Percentiles rank a stretch among this genome's conserved stretches.
These are phyloP conservation scores for Parnassius mnemosyne DNA, from an alignment of 2,888 invertebrate species.

Conservation along the genomic window DNA sequence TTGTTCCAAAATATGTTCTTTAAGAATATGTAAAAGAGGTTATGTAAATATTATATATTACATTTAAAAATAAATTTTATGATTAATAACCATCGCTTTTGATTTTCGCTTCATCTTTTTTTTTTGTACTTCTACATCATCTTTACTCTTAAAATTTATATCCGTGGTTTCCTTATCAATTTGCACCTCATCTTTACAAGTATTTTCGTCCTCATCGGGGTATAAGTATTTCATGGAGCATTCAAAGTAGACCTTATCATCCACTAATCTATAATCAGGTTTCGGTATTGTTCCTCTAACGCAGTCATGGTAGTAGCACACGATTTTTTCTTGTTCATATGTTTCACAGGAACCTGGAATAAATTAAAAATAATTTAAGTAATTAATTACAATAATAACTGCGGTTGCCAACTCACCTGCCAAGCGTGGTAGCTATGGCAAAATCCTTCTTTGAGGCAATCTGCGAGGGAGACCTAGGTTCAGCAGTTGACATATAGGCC, in stretches of 20 bases:
- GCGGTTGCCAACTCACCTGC: too few species aligned
- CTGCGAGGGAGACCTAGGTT: too few species aligned
- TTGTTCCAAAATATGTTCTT: too few species aligned
- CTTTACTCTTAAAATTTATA: conserved; percentile 27
- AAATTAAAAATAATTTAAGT: conserved; percentile 4
- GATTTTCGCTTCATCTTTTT: conserved; percentile 43
- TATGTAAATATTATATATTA: background rate
- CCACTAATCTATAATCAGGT: conserved; percentile 68
- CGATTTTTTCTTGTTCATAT: conserved; percentile 81
- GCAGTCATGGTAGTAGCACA: conserved; percentile 80
- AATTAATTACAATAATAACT: background rate
- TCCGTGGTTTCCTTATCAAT: conserved; percentile 23
- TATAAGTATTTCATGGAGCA: conserved; percentile 63
- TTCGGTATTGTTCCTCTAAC: conserved; percentile 68
- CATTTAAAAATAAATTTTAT: conserved; percentile 70
- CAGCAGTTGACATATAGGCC: background rate
- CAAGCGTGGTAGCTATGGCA: too few species aligned
- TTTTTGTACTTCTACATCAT: conserved; percentile 39
- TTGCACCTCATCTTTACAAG: conserved; percentile 31
- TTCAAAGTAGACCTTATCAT: conserved; percentile 70
- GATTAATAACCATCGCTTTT: conserved; percentile 73
- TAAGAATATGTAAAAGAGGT: too few species aligned
- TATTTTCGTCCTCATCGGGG: conserved; percentile 36
- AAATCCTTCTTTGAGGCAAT: too few species aligned
- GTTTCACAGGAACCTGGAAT: conserved; percentile 82